phyloP scores from a whole-genome alignment of 2,113 vertebrate genomes.

The Salvelinus namaycush region DNA sequence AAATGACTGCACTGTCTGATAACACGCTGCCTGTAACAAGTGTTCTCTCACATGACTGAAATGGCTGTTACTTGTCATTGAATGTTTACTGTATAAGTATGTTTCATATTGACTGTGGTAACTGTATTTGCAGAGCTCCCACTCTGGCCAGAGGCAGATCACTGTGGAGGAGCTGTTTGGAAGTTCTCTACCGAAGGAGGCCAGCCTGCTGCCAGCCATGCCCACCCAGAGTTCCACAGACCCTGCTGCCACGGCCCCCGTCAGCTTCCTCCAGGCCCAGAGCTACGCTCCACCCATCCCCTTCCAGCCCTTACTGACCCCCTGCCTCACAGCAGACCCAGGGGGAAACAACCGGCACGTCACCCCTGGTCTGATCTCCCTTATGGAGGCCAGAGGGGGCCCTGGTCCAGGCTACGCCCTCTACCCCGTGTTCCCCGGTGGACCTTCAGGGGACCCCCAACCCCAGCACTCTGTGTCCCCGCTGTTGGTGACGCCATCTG shows the following conservation, averaged over 20 bases:
- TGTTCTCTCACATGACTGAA: too few relatives aligned
- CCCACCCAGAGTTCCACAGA: slow-evolving; percentile 70
- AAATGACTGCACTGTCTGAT: too few relatives aligned
- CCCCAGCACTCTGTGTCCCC: slow-evolving; percentile 76
- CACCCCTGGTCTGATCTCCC: slow-evolving; percentile 75
- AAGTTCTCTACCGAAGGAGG: slow-evolving; percentile 88
- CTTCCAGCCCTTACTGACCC: slow-evolving; percentile 75
- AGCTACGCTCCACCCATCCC: slow-evolving; percentile 73
- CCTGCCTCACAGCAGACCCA: slow-evolving; percentile 73
- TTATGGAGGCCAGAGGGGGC: slow-evolving; percentile 66
- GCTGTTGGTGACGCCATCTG: slow-evolving; percentile 69
- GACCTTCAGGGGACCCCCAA: slow-evolving; percentile 67
- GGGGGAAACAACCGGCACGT: slow-evolving; percentile 68
- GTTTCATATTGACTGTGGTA: slow-evolving; percentile 14
- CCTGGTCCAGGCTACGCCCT: slow-evolving; percentile 63
- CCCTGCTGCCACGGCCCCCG: slow-evolving; percentile 68
- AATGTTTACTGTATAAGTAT: neutral
- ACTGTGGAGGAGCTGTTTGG: slow-evolving; percentile 97
- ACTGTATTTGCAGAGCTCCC: slow-evolving; percentile 70
- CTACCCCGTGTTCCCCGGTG: slow-evolving; percentile 78
- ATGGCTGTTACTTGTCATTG: too few relatives aligned
- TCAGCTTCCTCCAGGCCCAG: slow-evolving; percentile 71
- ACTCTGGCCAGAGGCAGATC: slow-evolving; percentile 89
- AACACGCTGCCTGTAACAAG: too few relatives aligned
- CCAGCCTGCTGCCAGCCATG: slow-evolving; percentile 56